Evolutionary conservation across 53 echinoderm and acorn worm genomes (phyloP), one percentile per base, ranked within the genome.

Genomic region (Patiria pectinifera): DNA sequence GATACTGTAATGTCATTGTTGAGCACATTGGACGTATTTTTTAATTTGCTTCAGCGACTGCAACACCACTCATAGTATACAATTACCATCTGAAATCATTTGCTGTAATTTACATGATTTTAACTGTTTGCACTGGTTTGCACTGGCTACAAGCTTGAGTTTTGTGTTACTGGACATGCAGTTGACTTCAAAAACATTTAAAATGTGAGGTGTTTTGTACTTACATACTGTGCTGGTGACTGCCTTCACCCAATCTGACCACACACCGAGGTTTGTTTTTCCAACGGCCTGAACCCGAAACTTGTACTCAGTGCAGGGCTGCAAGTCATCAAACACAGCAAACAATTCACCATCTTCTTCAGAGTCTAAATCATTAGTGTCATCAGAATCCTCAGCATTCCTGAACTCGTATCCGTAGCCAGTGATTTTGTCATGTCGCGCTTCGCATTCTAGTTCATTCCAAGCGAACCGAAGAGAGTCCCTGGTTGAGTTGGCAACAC

Each of bases 271-370:
- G 1, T 61, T 48, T 8, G 89, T 58, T 9, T 76, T 14, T 12
- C 93, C 93, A 0, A 85, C 49, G 15, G 93, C 93, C 19, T 43
- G 84, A 6, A 93, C 93, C 23, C 90, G 70, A 89, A 93, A 93
- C 48, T 78, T 22, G 35, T 93, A 93, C 3, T 89, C 70, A 1
- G 89, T 89, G 78, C 93, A 93, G 16, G 93, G 5, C 1, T 69
- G 44, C 11, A 93, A 61, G 10, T 70, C n/a, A 14, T 11, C 23
- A 2, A 93, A 25, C 26, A 18, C 21, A 11, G 25, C 78, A 78
- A 61, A 87, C 87, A 78, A 48, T 23, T 76, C 18, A 6, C 60
- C 78, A 25, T 87, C 11, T 59, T 1, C 25, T 19, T 15, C 35
- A 44, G 3, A 13, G 22, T 24, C 25, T 11, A 8, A 13, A 74